Percentiles rank a stretch among this genome's conserved stretches.
Conservation (phyloP, 1,140 invertebrate genomes). For the Nixonia krombeini region DNA sequence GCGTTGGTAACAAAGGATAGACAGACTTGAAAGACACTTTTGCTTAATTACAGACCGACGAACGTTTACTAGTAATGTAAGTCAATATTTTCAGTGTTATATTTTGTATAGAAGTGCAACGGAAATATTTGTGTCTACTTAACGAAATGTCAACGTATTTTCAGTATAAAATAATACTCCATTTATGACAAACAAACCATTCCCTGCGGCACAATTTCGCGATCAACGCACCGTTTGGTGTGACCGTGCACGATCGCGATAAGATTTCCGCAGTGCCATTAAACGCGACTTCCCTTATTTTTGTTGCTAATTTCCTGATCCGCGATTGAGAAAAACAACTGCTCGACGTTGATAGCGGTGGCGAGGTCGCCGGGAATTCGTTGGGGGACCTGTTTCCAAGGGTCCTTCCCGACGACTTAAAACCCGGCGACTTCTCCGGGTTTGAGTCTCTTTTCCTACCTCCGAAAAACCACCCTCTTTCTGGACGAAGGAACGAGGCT, state of each 20-base stretch:
- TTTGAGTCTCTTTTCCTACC: conserved; percentile 38
- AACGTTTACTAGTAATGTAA: no score
- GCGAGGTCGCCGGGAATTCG: conserved; percentile 29
- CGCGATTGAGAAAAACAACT: conserved; percentile 57
- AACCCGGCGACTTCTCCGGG: conserved; percentile 43
- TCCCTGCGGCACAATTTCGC: no score
- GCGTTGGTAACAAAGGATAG: no score
- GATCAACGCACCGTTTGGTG: no score
- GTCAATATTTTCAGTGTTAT: no score
- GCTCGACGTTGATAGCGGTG: conserved; percentile 52
- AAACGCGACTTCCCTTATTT: conserved; percentile 15
- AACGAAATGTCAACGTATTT: no score
- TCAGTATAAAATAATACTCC: no score
- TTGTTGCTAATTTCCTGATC: conserved; percentile 55
- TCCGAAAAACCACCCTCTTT: conserved; percentile 41
- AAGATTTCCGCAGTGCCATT: conserved; percentile 25
- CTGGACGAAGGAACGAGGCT: conserved; percentile 47
- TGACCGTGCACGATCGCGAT: no score
- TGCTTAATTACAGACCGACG: background rate
- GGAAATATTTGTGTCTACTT: no score
- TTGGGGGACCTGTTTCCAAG: conserved; percentile 18
- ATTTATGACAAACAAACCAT: no score
- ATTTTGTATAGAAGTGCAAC: no score
- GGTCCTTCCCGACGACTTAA: conserved; percentile 53
- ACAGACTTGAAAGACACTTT: no score